Percentiles rank a stretch among this genome's conserved stretches.
phyloP scores from a whole-genome alignment of 1,140 invertebrate genomes.

The Polypedilum vanderplanki region DNA sequence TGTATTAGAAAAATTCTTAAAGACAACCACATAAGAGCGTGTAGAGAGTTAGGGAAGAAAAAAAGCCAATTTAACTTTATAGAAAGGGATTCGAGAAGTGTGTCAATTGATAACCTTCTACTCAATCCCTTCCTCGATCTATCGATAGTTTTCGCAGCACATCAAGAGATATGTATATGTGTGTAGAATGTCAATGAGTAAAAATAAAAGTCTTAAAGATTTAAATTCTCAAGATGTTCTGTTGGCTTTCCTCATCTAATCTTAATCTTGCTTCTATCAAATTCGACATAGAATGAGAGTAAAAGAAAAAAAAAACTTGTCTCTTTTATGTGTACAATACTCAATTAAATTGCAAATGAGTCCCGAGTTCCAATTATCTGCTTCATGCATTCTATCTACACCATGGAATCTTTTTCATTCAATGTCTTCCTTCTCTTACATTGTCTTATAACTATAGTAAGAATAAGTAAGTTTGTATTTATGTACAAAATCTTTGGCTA shows the following conservation, averaged over 20 bases:
- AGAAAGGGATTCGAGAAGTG: background rate
- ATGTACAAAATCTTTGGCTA: background rate
- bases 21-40: background rate
- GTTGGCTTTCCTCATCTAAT: too few species aligned
- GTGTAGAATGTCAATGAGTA: too few species aligned
- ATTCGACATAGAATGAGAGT: background rate
- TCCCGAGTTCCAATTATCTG: slow-evolving; percentile 11
- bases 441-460: background rate
- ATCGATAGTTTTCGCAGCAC: background rate
- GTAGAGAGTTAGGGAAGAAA: background rate
- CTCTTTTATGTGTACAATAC: slow-evolving; percentile 4
- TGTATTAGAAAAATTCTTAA: too few species aligned
- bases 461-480: background rate
- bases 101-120: background rate
- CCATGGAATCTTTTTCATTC: background rate
- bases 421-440: background rate
- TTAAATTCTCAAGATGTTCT: too few species aligned
- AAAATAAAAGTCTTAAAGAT: too few species aligned
- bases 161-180: too few species aligned
- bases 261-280: too few species aligned
- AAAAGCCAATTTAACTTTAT: slow-evolving; percentile 6
- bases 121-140: background rate
- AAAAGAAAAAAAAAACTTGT: background rate
- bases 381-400: background rate
- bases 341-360: slow-evolving; percentile 18